A percentile compares a stretch with the other conserved stretches of the same genome.
Evolutionary conservation across 2,888 invertebrate genomes (phyloP).

Genomic region (Phortica magna): DNA sequence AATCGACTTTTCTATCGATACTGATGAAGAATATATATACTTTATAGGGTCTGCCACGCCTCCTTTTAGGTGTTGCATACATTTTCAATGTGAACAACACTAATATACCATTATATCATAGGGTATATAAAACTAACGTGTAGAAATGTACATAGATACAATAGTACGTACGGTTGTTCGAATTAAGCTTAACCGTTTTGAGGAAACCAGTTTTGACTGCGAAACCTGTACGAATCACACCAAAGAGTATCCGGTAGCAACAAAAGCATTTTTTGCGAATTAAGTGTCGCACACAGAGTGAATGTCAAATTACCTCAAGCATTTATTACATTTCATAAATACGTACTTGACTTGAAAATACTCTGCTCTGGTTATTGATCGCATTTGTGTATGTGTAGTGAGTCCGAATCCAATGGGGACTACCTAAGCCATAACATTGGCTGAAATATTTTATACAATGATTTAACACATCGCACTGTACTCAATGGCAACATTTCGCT

Average conservation of each 20-base stretch:
- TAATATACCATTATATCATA: too few relatives aligned
- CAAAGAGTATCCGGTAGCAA: constrained; percentile 68
- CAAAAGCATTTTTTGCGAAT: constrained; percentile 63
- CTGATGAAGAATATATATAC: too few relatives aligned
- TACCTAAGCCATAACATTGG: constrained; percentile 60
- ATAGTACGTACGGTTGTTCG: not conserved
- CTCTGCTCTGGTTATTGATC: constrained; percentile 22
- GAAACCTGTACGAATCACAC: constrained; percentile 37
- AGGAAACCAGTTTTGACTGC: constrained; percentile 49
- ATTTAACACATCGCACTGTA: constrained; percentile 40
- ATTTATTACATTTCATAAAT: constrained; percentile 30
- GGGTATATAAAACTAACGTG: not conserved
- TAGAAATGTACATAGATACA: not conserved
- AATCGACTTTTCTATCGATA: too few relatives aligned
- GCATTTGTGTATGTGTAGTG: constrained; percentile 12
- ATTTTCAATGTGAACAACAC: too few relatives aligned
- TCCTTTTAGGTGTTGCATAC: too few relatives aligned
- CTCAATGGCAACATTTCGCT: constrained; percentile 44
- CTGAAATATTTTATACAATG: constrained; percentile 61
- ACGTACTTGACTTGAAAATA: not conserved
- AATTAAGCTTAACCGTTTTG: constrained; percentile 7
- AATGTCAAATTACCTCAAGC: constrained; percentile 59
- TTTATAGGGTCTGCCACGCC: too few relatives aligned
- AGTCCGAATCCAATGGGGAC: not conserved
- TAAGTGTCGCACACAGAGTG: constrained; percentile 69